Evolutionary conservation across 2,113 vertebrate genomes (phyloP).

Genomic region (Chloropsis hardwickii): DNA sequence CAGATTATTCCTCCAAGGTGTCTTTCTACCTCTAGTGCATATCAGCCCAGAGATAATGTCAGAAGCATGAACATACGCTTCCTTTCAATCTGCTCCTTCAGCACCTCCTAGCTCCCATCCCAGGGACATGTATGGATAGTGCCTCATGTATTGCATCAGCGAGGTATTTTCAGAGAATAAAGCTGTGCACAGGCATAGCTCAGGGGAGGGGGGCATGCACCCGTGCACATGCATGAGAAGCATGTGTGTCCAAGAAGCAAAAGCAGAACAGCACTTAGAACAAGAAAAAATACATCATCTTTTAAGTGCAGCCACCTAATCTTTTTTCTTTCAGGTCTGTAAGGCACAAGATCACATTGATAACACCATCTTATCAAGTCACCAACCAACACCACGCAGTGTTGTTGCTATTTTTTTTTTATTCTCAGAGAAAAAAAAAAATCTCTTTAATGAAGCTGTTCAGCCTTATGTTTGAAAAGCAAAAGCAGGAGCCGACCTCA

Average conservation of each 20-base stretch:
- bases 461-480: slow-evolving; percentile 5
- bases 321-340: background rate
- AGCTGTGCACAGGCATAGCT: background rate
- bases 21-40: background rate
- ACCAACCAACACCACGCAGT: background rate
- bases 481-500: slow-evolving; percentile 28
- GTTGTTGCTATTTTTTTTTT: background rate
- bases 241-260: background rate
- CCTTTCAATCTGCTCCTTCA: background rate
- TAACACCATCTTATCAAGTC: background rate
- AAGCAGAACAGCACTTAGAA: background rate
- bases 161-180: background rate
- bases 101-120: background rate
- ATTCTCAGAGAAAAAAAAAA: background rate
- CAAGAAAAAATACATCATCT: background rate
- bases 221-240: rapidly evolving
- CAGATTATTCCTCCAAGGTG: background rate
- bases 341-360: background rate
- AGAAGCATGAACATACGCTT: rapidly evolving
- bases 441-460: slow-evolving; percentile 66
- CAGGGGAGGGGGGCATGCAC: background rate
- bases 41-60: background rate
- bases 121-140: rapidly evolving
- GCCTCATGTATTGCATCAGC: background rate
- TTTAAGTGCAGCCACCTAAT: background rate